These are phyloP conservation scores for Melanophora roralis DNA, from an alignment of 2,888 invertebrate species.

Conservation along the genomic window DNA sequence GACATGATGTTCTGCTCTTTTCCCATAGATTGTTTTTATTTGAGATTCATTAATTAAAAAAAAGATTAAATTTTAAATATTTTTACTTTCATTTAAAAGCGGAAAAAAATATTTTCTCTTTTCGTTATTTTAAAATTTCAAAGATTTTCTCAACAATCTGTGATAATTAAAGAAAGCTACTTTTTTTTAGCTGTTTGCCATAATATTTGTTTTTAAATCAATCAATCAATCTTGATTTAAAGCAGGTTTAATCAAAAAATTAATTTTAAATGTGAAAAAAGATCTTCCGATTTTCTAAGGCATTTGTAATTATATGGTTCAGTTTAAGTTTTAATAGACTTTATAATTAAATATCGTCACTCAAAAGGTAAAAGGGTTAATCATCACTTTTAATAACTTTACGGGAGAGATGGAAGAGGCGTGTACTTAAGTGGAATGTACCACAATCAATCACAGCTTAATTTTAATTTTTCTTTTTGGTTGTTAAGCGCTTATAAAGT, in stretches of 20 bases:
- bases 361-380: no score
- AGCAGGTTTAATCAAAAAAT: constrained; percentile 10
- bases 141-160: background rate
- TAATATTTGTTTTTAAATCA: constrained; percentile 32
- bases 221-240: constrained; percentile 19
- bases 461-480: no score
- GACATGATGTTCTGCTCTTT: constrained; percentile 14
- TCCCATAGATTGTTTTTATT: constrained; percentile 6
- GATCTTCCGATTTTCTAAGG: no score
- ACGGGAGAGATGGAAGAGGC: no score
- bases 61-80: constrained; percentile 21
- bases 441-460: no score
- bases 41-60: constrained; percentile 35
- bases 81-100: constrained; percentile 34
- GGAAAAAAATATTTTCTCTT: constrained; percentile 18
- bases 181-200: constrained; percentile 2
- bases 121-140: background rate
- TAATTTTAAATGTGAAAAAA: no score
- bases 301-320: no score
- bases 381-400: no score
- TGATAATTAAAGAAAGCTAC: background rate
- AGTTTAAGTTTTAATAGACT: no score
- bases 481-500: no score
- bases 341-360: no score
- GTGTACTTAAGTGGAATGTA: no score